These are phyloP conservation scores for Melanostoma scalare DNA, from an alignment of 2,888 invertebrate species.

Conservation along the genomic window DNA sequence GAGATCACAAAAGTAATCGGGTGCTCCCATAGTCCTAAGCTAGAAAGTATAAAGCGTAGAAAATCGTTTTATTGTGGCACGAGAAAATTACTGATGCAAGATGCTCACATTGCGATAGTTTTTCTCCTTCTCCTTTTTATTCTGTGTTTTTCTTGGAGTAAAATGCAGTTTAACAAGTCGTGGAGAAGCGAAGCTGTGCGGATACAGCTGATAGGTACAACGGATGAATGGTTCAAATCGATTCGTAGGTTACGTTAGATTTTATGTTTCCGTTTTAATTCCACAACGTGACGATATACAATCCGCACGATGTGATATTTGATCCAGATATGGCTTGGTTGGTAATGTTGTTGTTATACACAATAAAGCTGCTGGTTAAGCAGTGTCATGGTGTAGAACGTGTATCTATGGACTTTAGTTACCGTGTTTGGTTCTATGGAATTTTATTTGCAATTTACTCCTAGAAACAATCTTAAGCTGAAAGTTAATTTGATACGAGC, in stretches of 20 bases:
- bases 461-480: constrained; percentile 19
- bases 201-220: constrained; percentile 42
- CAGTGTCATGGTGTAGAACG: constrained; percentile 51
- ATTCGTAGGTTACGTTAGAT: constrained; percentile 49
- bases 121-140: too few relatives aligned
- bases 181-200: constrained; percentile 40
- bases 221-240: constrained; percentile 56
- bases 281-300: constrained; percentile 33
- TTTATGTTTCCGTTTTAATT: constrained; percentile 63
- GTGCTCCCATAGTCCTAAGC: constrained; percentile 19
- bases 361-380: not conserved
- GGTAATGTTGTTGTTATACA: constrained; percentile 15
- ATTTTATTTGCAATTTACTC: constrained; percentile 29
- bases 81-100: constrained; percentile 61
- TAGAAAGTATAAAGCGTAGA: constrained; percentile 61
- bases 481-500: constrained; percentile 49
- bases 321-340: constrained; percentile 52
- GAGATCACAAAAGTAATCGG: constrained; percentile 35
- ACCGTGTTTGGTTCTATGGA: constrained; percentile 23
- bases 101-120: constrained; percentile 31
- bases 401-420: constrained; percentile 37
- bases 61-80: constrained; percentile 32
- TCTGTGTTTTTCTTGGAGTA: not conserved
- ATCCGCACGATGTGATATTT: constrained; percentile 39
- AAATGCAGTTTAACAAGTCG: constrained; percentile 66